Percentiles rank a stretch among this genome's conserved stretches.
phyloP scores from a whole-genome alignment of 92 coral and sea anemone species.

The Heteractis magnifica region DNA sequence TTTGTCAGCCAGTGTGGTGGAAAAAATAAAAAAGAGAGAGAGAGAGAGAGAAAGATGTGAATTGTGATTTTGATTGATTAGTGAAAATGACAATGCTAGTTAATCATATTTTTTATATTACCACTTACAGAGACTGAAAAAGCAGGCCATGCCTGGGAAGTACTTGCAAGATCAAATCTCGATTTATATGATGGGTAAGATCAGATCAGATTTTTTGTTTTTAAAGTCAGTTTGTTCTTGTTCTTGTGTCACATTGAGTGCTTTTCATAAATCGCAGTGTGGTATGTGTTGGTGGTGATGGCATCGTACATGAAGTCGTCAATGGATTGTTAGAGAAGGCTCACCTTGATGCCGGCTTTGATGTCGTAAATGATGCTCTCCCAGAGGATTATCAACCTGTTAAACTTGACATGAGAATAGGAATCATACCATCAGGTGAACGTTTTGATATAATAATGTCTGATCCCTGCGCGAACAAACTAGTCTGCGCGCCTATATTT shows the following conservation, averaged over 20 bases:
- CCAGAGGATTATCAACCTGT: constrained; percentile 63
- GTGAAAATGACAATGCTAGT: background rate
- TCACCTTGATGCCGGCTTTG: constrained; percentile 63
- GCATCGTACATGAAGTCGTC: constrained; percentile 84
- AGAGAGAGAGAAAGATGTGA: background rate
- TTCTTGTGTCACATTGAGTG: background rate
- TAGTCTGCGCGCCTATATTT: no score
- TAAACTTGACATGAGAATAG: constrained; percentile 57
- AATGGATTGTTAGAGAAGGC: constrained; percentile 75
- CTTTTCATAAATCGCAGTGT: constrained; percentile 42
- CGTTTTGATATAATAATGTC: background rate
- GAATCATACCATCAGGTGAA: constrained; percentile 84
- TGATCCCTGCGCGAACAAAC: no score
- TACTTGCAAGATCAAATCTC: constrained; percentile 53
- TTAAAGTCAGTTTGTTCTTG: background rate
- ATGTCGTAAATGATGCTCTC: constrained; percentile 54
- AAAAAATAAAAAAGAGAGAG: no score
- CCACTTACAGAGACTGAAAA: constrained; percentile 61
- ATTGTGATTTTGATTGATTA: background rate
- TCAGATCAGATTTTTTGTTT: no score
- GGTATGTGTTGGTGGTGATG: constrained; percentile 88
- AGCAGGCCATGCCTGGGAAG: constrained; percentile 92
- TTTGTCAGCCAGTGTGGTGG: no score
- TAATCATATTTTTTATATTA: background rate
- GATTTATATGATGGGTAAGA: constrained; percentile 79